A percentile compares a stretch with the other conserved stretches of the same genome.
phyloP scores from a whole-genome alignment of 2,113 vertebrate species.

The Hippocampus comes region DNA sequence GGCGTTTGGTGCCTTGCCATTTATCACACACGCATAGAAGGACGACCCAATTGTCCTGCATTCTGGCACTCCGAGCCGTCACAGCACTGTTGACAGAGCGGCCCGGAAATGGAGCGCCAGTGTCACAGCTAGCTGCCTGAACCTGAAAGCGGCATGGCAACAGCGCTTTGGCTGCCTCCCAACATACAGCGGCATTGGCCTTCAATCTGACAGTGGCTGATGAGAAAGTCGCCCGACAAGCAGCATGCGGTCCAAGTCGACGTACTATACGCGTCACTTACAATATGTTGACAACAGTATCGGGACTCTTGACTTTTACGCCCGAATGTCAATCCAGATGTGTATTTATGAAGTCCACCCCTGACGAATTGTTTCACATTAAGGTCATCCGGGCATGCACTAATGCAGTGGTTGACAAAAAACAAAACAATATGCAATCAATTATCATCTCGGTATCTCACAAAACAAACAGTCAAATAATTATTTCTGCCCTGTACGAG shows the following conservation, averaged over 20 bases:
- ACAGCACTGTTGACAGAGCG: slow-evolving; percentile 50
- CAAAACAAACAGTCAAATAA: no score
- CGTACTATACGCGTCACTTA: neutral
- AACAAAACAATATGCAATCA: no score
- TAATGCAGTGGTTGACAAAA: neutral
- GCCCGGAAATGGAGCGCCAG: slow-evolving; percentile 32
- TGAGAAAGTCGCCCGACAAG: slow-evolving; percentile 41
- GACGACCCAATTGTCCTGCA: slow-evolving; percentile 57
- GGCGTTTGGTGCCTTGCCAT: slow-evolving; percentile 63
- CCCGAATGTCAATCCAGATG: no score
- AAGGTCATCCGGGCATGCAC: neutral
- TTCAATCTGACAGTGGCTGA: slow-evolving; percentile 46
- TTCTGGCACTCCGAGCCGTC: slow-evolving; percentile 58
- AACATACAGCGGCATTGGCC: slow-evolving; percentile 47
- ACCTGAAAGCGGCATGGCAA: slow-evolving; percentile 33
- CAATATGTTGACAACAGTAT: neutral
- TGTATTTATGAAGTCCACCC: no score
- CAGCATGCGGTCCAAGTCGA: slow-evolving; percentile 7
- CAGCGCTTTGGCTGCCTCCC: slow-evolving; percentile 46
- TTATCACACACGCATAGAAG: slow-evolving; percentile 67
- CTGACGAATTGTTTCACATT: neutral
- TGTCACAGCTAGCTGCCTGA: slow-evolving; percentile 55
- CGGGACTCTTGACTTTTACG: neutral
- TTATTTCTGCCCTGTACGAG: no score
- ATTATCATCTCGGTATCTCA: neutral